Base-by-base conservation (phyloP, 1,140 invertebrate genomes). In the Listronotus bonariensis region DNA sequence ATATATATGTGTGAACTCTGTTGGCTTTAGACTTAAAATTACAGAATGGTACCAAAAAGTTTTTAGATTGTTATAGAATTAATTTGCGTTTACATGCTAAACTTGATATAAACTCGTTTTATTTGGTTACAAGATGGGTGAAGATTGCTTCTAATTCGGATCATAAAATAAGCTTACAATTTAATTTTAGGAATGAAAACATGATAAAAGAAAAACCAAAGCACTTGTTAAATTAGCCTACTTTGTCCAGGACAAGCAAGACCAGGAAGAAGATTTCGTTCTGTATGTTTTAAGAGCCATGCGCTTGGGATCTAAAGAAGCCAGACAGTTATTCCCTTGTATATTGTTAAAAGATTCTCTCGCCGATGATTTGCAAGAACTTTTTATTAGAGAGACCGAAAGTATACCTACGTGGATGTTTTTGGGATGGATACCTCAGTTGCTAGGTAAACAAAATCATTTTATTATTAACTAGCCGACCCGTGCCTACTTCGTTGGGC, bases 381-480 rank as follows among this genome's bases (percentile, higher is more conserved):
- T 71, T 2, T 86, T 87, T 75, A 71, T 77, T 42, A 55, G 75
- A 42, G 78, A 83, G 40, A 66, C 57, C 12, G 36, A 59, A 59
- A 31, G 57, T 41, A 77, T 88, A 57, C 85, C 86, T 9, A 68
- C 54, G 31, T 79, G 76, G 76, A 78, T 78, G 81, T 91, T 90
- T 72, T 73, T 92, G 0, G 73, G 78, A 3, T 92, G 89, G 89
- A 82, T 87, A 56, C 83, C 83, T 57, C 87, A 91, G 75, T 78
- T 89, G 41, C 84, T 87, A 0, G 62, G 60, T 63, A 52, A 26
- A 26, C 20, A 26, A 26, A 26, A 26, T n/a, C n/a, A n/a, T n/a
- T n/a, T n/a, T n/a, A n/a, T n/a, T n/a, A n/a, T n/a, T n/a, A n/a
- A n/a, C n/a, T n/a, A n/a, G n/a, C n/a, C n/a, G n/a, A n/a, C n/a